Evolutionary conservation across 2,888 invertebrate genomes (phyloP).

Genomic region (Eupithecia dodoneata): DNA sequence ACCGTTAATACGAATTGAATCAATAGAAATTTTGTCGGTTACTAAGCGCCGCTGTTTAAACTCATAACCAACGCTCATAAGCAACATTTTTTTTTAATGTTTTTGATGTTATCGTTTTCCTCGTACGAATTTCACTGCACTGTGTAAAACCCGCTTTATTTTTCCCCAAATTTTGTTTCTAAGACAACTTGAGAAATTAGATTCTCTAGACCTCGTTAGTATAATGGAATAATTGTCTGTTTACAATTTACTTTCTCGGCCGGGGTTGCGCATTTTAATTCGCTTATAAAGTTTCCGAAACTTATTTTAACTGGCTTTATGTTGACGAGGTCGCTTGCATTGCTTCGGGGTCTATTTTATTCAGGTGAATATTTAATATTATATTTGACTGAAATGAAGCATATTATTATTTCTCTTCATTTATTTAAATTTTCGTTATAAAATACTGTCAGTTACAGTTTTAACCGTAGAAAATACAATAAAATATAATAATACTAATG

Average conservation of each 20-base stretch:
- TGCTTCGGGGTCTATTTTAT: not conserved
- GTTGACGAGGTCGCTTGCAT: not conserved
- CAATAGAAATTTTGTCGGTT: too few relatives aligned
- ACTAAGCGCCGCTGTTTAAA: too few relatives aligned
- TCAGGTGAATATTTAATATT: not conserved
- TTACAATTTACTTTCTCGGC: constrained; percentile 38
- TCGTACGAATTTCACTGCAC: not conserved
- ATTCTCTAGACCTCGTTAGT: constrained; percentile 55
- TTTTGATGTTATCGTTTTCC: too few relatives aligned
- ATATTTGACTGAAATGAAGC: too few relatives aligned
- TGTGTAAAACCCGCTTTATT: constrained; percentile 7
- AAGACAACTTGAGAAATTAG: constrained; percentile 57
- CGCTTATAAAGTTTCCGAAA: constrained; percentile 10
- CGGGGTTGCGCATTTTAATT: constrained; percentile 30
- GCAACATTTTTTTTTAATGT: too few relatives aligned
- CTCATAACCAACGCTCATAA: too few relatives aligned
- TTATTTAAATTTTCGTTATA: too few relatives aligned
- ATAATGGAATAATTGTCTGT: constrained; percentile 55
- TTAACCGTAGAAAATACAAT: too few relatives aligned
- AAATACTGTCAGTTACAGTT: too few relatives aligned
- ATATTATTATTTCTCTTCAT: too few relatives aligned
- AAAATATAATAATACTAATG: too few relatives aligned
- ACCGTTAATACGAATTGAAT: too few relatives aligned
- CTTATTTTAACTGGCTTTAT: not conserved
- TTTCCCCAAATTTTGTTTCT: constrained; percentile 46